A percentile compares a stretch with the other conserved stretches of the same genome.
Conservation (phyloP, 1,140 invertebrate species). For the Drosophila rhopaloa region DNA sequence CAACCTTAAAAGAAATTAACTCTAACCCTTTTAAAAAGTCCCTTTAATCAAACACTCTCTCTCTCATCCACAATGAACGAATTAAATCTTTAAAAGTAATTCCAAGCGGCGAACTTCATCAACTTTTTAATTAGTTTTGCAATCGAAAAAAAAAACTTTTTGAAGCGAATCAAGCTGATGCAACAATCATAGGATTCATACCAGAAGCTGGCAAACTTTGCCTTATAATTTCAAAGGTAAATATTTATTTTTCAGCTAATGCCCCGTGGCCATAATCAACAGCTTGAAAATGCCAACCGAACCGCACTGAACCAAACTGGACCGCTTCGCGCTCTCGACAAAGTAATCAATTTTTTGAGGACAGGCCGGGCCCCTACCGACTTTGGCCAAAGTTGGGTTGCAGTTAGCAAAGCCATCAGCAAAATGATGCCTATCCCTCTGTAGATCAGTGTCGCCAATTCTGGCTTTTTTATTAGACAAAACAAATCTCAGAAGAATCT, state of each 20-base stretch:
- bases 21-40: background rate
- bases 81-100: conserved; percentile 75
- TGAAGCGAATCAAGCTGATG: conserved; percentile 32
- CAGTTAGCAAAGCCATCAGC: conserved; percentile 33
- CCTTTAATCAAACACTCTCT: conserved; percentile 5
- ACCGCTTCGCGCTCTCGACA: conserved; percentile 58
- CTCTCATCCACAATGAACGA: conserved; percentile 7
- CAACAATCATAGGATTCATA: conserved; percentile 48
- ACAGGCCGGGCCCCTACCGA: conserved; percentile 49
- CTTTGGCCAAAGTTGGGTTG: conserved; percentile 60
- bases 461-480: background rate
- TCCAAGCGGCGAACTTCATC: conserved; percentile 62
- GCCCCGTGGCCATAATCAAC: conserved; percentile 78
- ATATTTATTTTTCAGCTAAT: conserved; percentile 80
- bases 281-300: conserved; percentile 71
- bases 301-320: conserved; percentile 49
- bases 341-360: conserved; percentile 79
- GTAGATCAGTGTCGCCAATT: background rate
- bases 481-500: no score
- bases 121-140: conserved; percentile 84
- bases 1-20: conserved; percentile 30
- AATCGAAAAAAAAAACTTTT: conserved; percentile 68
- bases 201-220: conserved; percentile 60
- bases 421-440: conserved; percentile 14
- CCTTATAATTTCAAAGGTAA: conserved; percentile 81